These are phyloP conservation scores for Limenitis camilla DNA, from an alignment of 2,888 invertebrate genomes.

Conservation along the genomic window DNA sequence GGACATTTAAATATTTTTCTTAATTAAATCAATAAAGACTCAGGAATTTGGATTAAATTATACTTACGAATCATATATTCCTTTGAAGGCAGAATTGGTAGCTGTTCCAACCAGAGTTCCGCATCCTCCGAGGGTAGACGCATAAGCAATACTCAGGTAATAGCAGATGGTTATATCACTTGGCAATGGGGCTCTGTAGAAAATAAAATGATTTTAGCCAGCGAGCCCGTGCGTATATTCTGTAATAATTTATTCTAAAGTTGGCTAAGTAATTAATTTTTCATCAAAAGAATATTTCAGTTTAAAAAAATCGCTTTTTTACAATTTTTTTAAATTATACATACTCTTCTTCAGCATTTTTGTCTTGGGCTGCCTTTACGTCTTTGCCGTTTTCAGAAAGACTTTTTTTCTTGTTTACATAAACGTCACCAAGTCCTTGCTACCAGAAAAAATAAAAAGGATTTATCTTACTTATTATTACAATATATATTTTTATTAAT, in stretches of 20 bases:
- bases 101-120: constrained; percentile 86
- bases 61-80: constrained; percentile 80
- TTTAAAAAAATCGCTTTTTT: background rate
- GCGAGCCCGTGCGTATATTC: too few species aligned
- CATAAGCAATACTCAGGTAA: constrained; percentile 86
- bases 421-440: constrained; percentile 81
- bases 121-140: constrained; percentile 85
- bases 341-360: constrained; percentile 58
- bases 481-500: too few species aligned
- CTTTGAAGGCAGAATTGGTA: constrained; percentile 90
- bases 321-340: constrained; percentile 25
- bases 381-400: constrained; percentile 60
- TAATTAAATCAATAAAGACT: background rate
- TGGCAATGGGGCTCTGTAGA: constrained; percentile 75
- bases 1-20: too few species aligned
- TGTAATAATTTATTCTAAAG: too few species aligned
- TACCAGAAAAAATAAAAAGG: constrained; percentile 32
- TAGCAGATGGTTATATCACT: constrained; percentile 85
- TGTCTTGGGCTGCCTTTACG: constrained; percentile 38
- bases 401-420: constrained; percentile 61
- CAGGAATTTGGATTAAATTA: background rate
- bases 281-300: too few species aligned
- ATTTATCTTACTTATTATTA: too few species aligned
- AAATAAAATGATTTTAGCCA: background rate
- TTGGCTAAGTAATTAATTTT: too few species aligned